Conservation (phyloP, 1,140 invertebrate species). For the Apis cerana region DNA sequence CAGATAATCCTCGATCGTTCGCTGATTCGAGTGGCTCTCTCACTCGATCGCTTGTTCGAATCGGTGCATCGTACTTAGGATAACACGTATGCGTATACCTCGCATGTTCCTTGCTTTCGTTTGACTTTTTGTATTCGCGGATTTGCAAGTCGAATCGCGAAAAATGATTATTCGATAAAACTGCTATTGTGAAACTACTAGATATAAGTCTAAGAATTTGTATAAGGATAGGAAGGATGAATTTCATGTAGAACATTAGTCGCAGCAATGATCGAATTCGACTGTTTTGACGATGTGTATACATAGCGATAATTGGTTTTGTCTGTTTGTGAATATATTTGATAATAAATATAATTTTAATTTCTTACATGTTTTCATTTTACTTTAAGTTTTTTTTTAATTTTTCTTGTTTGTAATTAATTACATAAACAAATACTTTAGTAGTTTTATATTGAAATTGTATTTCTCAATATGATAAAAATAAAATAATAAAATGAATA, state of each 20-base stretch:
- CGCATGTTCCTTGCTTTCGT: constrained; percentile 19
- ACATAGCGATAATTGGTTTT: background rate
- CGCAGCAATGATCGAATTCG: background rate
- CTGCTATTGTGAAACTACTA: too few relatives aligned
- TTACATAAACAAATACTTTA: background rate
- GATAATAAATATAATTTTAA: background rate
- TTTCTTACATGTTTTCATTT: background rate
- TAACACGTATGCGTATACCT: constrained; percentile 5
- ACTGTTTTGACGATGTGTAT: background rate
- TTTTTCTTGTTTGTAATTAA: too few relatives aligned
- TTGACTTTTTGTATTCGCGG: constrained; percentile 27
- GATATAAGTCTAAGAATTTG: background rate
- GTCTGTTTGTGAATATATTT: background rate
- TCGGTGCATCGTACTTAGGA: constrained; percentile 35
- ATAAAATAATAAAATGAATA: background rate
- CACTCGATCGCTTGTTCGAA: constrained; percentile 16
- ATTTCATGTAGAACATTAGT: background rate
- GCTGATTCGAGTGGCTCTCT: constrained; percentile 43
- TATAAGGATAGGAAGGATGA: background rate
- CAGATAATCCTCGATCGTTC: constrained; percentile 42
- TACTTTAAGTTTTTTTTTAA: background rate
- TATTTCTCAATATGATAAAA: background rate
- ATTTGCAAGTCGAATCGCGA: constrained; percentile 17
- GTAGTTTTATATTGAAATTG: background rate
- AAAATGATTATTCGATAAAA: background rate